Evolutionary conservation across 2,888 invertebrate species (phyloP).

Genomic region (Scelioninae gen. 2): DNA sequence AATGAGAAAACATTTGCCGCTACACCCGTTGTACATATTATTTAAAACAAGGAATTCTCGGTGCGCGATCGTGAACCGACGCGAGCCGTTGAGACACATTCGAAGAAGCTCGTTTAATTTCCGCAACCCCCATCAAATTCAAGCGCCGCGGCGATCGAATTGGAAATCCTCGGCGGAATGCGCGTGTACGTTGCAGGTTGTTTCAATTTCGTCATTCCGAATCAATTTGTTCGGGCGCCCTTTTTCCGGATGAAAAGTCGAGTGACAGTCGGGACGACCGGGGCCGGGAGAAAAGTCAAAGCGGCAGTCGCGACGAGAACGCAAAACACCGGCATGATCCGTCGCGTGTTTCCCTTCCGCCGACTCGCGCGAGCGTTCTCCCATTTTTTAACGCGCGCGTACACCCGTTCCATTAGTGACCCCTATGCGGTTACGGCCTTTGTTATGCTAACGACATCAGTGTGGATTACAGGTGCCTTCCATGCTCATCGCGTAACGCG

Average conservation of each 20-base stretch:
- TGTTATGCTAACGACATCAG: slow-evolving; percentile 71
- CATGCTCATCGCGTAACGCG: slow-evolving; percentile 50
- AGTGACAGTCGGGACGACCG: slow-evolving; percentile 25
- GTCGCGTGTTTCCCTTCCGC: slow-evolving; percentile 30
- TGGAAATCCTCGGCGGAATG: slow-evolving; percentile 12
- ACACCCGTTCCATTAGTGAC: slow-evolving; percentile 58
- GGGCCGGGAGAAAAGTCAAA: slow-evolving; percentile 4
- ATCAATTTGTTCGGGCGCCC: slow-evolving; percentile 47
- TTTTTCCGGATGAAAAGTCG: slow-evolving; percentile 51
- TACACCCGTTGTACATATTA: no score
- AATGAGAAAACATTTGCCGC: no score
- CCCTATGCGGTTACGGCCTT: slow-evolving; percentile 64
- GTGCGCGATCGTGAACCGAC: no score
- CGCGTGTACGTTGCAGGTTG: slow-evolving; percentile 32
- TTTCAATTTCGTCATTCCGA: slow-evolving; percentile 41
- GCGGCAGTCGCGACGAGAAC: slow-evolving; percentile 26
- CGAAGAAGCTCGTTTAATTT: background rate
- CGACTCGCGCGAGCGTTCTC: slow-evolving; percentile 5
- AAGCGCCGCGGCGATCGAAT: slow-evolving; percentile 22
- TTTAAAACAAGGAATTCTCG: no score
- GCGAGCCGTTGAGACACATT: no score
- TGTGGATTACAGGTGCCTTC: slow-evolving; percentile 65
- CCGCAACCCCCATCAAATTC: background rate
- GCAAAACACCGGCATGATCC: slow-evolving; percentile 35
- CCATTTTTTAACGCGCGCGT: slow-evolving; percentile 49